These are phyloP conservation scores for Tragelaphus strepsiceros DNA, from an alignment of 2,113 vertebrate genomes.

Conservation along the genomic window DNA sequence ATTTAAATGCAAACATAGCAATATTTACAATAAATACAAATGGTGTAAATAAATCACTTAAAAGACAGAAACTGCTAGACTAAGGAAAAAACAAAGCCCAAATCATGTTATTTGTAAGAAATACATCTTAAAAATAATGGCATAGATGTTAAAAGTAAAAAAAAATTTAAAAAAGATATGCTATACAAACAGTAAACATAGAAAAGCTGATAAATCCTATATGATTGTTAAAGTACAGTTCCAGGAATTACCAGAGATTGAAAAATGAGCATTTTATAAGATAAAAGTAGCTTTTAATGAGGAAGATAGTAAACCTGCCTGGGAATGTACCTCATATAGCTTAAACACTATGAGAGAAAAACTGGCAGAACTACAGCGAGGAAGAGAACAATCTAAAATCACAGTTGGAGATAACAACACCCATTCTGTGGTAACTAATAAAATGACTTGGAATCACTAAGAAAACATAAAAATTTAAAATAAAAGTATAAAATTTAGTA, in stretches of 20 bases:
- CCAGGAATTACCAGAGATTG: neutral
- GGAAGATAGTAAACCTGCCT: neutral
- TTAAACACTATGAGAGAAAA: neutral
- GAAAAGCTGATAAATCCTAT: neutral
- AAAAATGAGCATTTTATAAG: neutral
- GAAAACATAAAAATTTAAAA: neutral
- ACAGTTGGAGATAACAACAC: neutral
- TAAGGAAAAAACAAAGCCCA: neutral
- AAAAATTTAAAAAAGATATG: neutral
- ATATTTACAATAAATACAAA: neutral
- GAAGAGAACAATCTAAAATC: neutral
- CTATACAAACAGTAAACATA: neutral
- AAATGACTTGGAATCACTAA: neutral
- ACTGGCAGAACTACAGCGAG: neutral
- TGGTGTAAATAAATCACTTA: constrained; percentile 15
- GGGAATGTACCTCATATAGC: neutral
- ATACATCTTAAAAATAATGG: neutral
- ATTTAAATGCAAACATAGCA: neutral
- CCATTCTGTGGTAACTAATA: neutral
- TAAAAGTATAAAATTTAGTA: neutral
- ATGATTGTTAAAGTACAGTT: neutral
- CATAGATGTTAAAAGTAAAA: neutral
- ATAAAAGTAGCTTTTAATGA: neutral
- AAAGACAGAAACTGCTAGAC: neutral
- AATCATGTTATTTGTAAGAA: neutral